phyloP scores from a whole-genome alignment of 2,113 vertebrate genomes.

The Ifrita kowaldi region DNA sequence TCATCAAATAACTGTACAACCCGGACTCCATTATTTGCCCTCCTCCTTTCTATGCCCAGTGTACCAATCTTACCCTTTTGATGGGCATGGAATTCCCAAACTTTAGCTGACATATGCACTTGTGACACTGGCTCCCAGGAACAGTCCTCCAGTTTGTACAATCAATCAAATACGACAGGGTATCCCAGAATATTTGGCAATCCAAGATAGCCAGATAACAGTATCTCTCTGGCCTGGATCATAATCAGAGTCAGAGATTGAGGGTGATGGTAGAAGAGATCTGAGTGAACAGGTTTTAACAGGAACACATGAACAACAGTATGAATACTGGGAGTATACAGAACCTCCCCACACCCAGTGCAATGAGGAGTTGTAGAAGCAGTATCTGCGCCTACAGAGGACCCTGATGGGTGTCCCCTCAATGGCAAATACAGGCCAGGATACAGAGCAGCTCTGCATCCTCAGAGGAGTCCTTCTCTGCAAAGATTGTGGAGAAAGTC shows the following conservation, averaged over 20 bases:
- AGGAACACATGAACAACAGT: neutral
- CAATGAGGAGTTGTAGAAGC: neutral
- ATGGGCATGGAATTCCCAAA: neutral
- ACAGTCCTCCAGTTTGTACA: neutral
- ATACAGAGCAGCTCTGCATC: neutral
- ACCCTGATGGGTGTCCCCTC: neutral
- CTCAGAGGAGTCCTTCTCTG: accelerated
- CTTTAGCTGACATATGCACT: neutral
- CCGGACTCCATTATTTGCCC: too few species aligned
- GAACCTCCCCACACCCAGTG: neutral
- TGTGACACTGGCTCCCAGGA: neutral
- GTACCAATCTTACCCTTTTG: neutral
- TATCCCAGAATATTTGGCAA: neutral
- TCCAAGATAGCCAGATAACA: neutral
- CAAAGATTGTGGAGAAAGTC: neutral
- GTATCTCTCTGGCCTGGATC: neutral
- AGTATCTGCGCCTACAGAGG: neutral
- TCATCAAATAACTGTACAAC: neutral
- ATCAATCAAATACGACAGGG: neutral
- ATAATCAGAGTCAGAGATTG: neutral
- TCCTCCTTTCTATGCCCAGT: too few species aligned
- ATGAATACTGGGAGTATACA: neutral
- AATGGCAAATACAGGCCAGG: neutral
- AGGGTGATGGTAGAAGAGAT: neutral
- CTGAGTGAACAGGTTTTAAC: neutral